phyloP scores from a whole-genome alignment of 2,888 invertebrate species.

The Stictocephala bisonia region DNA sequence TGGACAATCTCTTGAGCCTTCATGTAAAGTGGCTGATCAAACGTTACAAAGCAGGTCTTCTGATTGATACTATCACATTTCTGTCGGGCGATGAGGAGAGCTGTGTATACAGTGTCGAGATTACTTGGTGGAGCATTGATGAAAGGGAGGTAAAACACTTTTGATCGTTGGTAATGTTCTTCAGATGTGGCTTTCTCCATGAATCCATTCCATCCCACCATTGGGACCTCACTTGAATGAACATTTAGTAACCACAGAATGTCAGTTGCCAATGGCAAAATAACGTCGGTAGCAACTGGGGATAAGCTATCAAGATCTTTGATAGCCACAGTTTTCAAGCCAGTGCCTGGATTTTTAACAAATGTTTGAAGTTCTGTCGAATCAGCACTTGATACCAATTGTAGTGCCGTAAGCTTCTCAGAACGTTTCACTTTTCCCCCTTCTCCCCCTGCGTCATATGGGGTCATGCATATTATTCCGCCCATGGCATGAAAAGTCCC shows the following conservation, averaged over 20 bases:
- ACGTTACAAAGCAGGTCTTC: conserved; percentile 59
- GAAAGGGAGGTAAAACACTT: conserved; percentile 45
- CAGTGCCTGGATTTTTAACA: conserved; percentile 29
- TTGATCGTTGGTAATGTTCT: neutral
- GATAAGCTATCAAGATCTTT: conserved; percentile 23
- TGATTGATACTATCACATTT: conserved; percentile 51
- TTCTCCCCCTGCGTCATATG: no score
- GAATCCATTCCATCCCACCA: conserved; percentile 31
- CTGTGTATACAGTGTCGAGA: conserved; percentile 60
- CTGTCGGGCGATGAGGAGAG: conserved; percentile 56
- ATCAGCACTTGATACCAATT: conserved; percentile 21
- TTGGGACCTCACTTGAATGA: conserved; percentile 25
- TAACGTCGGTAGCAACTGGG: conserved; percentile 3
- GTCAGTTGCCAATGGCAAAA: neutral
- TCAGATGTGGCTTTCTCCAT: conserved; percentile 29
- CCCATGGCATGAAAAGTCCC: no score
- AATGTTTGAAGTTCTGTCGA: conserved; percentile 20
- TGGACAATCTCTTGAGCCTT: conserved; percentile 61
- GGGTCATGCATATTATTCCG: no score
- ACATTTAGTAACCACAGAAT: conserved; percentile 29
- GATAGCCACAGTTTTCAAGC: conserved; percentile 25
- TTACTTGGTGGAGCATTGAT: conserved; percentile 61
- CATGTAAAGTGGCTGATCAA: conserved; percentile 61
- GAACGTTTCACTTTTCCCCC: neutral
- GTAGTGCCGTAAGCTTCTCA: conserved; percentile 18